Evolutionary conservation across 2,888 invertebrate genomes (phyloP), one percentile per base, ranked within the genome.

Genomic region (Dolomedes plantarius): DNA sequence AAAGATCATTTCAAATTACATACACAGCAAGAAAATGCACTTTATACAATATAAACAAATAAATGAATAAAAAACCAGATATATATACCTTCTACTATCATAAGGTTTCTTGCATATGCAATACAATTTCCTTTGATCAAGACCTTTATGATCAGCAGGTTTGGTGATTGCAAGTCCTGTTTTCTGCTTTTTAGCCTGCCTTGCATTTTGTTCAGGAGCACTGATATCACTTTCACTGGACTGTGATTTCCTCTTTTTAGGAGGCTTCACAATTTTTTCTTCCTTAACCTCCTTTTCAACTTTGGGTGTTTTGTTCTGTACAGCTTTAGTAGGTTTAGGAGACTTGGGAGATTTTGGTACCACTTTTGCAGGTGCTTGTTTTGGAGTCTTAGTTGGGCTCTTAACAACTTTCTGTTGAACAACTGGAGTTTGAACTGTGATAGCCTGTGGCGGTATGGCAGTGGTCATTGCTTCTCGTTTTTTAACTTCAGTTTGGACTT

Each of bases 71-170:
- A n/a, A n/a, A n/a, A n/a, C n/a, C n/a, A n/a, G n/a, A n/a, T n/a
- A n/a, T 6, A 1, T 32, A 93, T 91, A 97, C 96, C 97, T 97
- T 19, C 97, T 95, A 90, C 97, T 96, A 91, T 99, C 98, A 91
- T 98, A 98, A 2, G 98, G 97, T 64, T 96, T 98, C 90, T 96
- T 94, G 91, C 98, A 98, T 76, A 97, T 92, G 91, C 98, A 98
- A 90, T 97, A 95, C 73, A 81, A 82, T 79, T 86, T 89, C 87
- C 56, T 88, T 65, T 74, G 81, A 62, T 79, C 81, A 1, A 80
- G 65, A n/a, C 65, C 69, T 69, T 86, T 86, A 28, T 86, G 86
- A 36, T 86, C 86, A 9, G 46, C 36, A 19, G 86, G 79, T 32
- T 81, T 88, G 1, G 72, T 79, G 64, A 69, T 88, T 7, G 71